These are phyloP conservation scores for Porites divaricata DNA, from an alignment of 92 coral and sea anemone genomes.

Conservation along the genomic window DNA sequence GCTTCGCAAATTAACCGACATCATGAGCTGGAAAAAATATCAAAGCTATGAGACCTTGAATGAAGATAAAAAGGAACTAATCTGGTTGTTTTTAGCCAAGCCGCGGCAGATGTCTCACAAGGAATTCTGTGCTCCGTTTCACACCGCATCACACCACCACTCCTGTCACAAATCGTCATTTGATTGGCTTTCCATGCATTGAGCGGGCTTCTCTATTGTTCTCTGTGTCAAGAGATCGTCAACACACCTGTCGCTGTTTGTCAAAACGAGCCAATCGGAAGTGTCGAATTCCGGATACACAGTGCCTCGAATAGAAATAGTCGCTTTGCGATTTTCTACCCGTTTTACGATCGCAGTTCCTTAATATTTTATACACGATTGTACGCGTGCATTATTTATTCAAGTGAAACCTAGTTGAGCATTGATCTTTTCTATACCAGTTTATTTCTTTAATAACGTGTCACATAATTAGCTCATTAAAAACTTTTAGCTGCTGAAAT, in stretches of 20 bases:
- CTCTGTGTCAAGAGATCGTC: slow-evolving; percentile 76
- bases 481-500: slow-evolving; percentile 11
- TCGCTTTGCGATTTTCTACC: slow-evolving; percentile 39
- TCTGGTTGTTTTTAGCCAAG: slow-evolving; percentile 65
- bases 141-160: slow-evolving; percentile 74
- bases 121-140: slow-evolving; percentile 63
- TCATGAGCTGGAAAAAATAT: slow-evolving; percentile 42
- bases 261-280: slow-evolving; percentile 72
- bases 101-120: slow-evolving; percentile 77
- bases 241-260: slow-evolving; percentile 88
- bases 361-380: slow-evolving; percentile 68
- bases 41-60: slow-evolving; percentile 57
- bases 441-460: slow-evolving; percentile 5
- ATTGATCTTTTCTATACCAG: slow-evolving; percentile 59
- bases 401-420: slow-evolving; percentile 53
- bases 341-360: slow-evolving; percentile 64
- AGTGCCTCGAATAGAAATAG: slow-evolving; percentile 42
- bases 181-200: slow-evolving; percentile 91
- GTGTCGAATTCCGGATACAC: slow-evolving; percentile 74
- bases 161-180: slow-evolving; percentile 75
- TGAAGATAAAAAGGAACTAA: slow-evolving; percentile 68
- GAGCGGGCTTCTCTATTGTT: slow-evolving; percentile 95
- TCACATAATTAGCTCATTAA: slow-evolving; percentile 36
- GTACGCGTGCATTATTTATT: slow-evolving; percentile 59
- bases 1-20: slow-evolving; percentile 42